Evolutionary conservation across 2,797 vertebrate genomes (phyloP).

Genomic region (Paedocypris micromegethes): DNA sequence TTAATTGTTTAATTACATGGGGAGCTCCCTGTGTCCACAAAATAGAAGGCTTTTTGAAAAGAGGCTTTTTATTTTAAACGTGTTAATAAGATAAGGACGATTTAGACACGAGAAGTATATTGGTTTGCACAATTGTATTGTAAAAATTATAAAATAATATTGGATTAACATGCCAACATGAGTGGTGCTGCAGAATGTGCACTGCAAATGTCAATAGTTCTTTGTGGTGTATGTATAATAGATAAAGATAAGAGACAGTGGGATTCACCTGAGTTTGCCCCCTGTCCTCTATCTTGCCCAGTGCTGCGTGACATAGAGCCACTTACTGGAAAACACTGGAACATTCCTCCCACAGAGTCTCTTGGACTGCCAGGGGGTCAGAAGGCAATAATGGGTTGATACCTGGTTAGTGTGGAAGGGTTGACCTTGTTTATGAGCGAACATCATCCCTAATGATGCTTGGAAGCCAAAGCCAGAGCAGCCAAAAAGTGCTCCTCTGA

Average conservation of each 20-base stretch:
- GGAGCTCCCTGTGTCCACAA: too few relatives aligned
- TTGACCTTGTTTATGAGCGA: slow-evolving; percentile 80
- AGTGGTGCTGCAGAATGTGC: too few relatives aligned
- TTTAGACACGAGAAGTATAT: too few relatives aligned
- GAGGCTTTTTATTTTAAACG: too few relatives aligned
- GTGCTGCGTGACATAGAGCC: slow-evolving; percentile 83
- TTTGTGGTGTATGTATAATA: not conserved
- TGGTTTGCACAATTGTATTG: too few relatives aligned
- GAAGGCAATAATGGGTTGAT: slow-evolving; percentile 21
- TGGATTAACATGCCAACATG: too few relatives aligned
- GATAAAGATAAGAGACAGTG: not conserved
- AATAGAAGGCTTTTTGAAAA: too few relatives aligned
- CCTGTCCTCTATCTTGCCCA: slow-evolving; percentile 77
- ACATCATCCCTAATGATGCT: slow-evolving; percentile 77
- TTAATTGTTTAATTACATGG: too few relatives aligned
- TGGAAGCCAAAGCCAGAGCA: slow-evolving; percentile 80
- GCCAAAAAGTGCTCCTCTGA: slow-evolving; percentile 51
- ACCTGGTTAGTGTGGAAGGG: slow-evolving; percentile 79
- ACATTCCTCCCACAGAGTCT: slow-evolving; percentile 78
- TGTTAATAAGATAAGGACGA: too few relatives aligned
- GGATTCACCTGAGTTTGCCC: slow-evolving; percentile 60
- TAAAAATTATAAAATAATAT: too few relatives aligned
- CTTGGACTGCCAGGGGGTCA: slow-evolving; percentile 36
- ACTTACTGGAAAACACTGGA: slow-evolving; percentile 81
- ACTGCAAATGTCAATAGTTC: not conserved